A percentile compares a stretch with the other conserved stretches of the same genome.
Evolutionary conservation across 2,888 invertebrate genomes (phyloP).

Genomic region (Cheilosia urbana): DNA sequence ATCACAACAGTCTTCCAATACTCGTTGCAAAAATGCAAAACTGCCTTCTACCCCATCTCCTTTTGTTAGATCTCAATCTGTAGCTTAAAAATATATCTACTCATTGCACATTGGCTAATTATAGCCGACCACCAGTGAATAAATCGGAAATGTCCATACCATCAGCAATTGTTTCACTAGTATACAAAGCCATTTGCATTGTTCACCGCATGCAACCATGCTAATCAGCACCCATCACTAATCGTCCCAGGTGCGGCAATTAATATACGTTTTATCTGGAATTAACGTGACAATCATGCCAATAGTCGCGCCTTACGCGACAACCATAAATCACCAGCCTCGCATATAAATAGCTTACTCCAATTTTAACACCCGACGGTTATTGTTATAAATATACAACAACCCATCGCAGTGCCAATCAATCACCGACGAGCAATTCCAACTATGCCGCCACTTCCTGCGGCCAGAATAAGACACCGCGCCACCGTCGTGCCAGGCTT

Average conservation of each 20-base stretch:
- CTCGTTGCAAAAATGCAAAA: not conserved
- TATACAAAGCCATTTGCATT: conserved; percentile 41
- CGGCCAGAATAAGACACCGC: conserved; percentile 73
- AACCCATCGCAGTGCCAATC: conserved; percentile 68
- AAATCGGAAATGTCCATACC: conserved; percentile 69
- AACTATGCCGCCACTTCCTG: conserved; percentile 72
- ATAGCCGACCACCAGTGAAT: conserved; percentile 63
- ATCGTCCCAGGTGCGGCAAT: conserved; percentile 74
- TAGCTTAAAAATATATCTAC: conserved; percentile 15
- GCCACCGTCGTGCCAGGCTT: conserved; percentile 69
- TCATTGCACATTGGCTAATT: conserved; percentile 20
- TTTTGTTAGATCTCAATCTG: conserved; percentile 23
- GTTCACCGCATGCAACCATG: conserved; percentile 22
- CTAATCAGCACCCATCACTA: conserved; percentile 69
- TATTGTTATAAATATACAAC: conserved; percentile 57
- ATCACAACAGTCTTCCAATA: not conserved
- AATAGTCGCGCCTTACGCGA: conserved; percentile 74
- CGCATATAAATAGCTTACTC: conserved; percentile 74
- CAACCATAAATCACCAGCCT: conserved; percentile 66
- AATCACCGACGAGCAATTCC: conserved; percentile 65
- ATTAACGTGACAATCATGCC: conserved; percentile 64
- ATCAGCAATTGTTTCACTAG: conserved; percentile 51
- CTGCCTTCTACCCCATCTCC: not conserved
- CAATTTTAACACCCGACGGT: conserved; percentile 72
- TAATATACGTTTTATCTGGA: conserved; percentile 74